These are phyloP conservation scores for Caenorhabditis doughertyi DNA, from an alignment of 2,888 invertebrate species.

Conservation along the genomic window DNA sequence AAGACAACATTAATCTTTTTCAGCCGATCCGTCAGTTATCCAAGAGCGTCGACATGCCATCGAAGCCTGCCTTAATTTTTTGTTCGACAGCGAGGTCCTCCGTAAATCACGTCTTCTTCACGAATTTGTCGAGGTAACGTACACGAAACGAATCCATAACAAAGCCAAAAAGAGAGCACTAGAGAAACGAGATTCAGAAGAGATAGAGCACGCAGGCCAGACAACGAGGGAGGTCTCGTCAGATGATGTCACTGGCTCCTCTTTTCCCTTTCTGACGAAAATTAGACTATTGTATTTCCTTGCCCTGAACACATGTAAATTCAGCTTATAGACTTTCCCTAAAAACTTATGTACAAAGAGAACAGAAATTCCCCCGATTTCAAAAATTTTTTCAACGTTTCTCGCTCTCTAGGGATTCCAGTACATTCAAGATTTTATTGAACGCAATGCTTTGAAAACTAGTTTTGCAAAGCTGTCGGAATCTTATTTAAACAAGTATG, in stretches of 20 bases:
- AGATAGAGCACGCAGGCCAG: constrained; percentile 21
- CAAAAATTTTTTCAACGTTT: background rate
- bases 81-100: constrained; percentile 72
- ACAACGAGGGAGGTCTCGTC: constrained; percentile 3
- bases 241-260: constrained; percentile 30
- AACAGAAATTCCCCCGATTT: no score
- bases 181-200: constrained; percentile 9
- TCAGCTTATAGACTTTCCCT: background rate
- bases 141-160: background rate
- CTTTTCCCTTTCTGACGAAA: constrained; percentile 3
- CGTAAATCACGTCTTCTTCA: constrained; percentile 71
- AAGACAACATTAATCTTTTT: constrained; percentile 3
- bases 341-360: no score
- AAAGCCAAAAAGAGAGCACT: background rate
- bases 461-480: background rate
- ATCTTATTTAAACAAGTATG: background rate
- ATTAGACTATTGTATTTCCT: background rate
- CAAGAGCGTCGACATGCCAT: constrained; percentile 64
- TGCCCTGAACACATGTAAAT: background rate
- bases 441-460: background rate
- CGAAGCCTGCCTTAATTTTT: constrained; percentile 67
- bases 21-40: constrained; percentile 60
- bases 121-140: constrained; percentile 68
- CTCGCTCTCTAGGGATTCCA: background rate
- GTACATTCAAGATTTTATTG: background rate